Evolutionary conservation across 2,113 vertebrate genomes (phyloP).

Genomic region (Antigone vipio): DNA sequence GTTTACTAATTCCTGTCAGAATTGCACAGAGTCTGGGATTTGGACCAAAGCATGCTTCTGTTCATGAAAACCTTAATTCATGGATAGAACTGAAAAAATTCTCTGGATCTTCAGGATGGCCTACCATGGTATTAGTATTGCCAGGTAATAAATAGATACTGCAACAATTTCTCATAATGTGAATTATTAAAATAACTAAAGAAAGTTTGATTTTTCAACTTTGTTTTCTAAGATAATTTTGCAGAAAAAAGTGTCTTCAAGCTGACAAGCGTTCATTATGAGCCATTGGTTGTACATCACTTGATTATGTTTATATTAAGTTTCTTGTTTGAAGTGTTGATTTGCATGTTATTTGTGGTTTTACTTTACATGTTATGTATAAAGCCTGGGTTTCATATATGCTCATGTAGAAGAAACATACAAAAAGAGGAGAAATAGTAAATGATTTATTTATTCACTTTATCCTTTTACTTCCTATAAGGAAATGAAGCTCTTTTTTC

Average conservation of each 20-base stretch:
- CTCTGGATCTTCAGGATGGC: slow-evolving; percentile 93
- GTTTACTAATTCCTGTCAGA: slow-evolving; percentile 91
- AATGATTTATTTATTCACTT: not conserved
- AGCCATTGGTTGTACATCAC: not conserved
- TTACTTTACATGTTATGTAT: not conserved
- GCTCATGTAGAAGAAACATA: not conserved
- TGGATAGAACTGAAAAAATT: slow-evolving; percentile 98
- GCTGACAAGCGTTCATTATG: not conserved
- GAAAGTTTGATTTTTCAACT: not conserved
- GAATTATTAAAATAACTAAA: not conserved
- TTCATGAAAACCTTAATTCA: slow-evolving; percentile 94
- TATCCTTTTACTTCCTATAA: slow-evolving; percentile 51
- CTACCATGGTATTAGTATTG: slow-evolving; percentile 90
- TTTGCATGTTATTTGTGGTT: not conserved
- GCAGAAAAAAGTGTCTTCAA: not conserved
- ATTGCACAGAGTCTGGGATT: slow-evolving; percentile 85
- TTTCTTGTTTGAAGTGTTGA: not conserved
- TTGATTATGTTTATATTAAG: not conserved
- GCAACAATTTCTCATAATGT: not conserved
- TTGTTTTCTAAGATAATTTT: too few species aligned
- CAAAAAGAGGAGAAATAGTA: not conserved
- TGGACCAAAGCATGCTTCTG: slow-evolving; percentile 82
- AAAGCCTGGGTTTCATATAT: not conserved
- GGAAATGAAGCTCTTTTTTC: slow-evolving; percentile 97
- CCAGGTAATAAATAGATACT: slow-evolving; percentile 79